Evolutionary conservation across 1,140 invertebrate species (phyloP).

Genomic region (Calephelis nemesis): DNA sequence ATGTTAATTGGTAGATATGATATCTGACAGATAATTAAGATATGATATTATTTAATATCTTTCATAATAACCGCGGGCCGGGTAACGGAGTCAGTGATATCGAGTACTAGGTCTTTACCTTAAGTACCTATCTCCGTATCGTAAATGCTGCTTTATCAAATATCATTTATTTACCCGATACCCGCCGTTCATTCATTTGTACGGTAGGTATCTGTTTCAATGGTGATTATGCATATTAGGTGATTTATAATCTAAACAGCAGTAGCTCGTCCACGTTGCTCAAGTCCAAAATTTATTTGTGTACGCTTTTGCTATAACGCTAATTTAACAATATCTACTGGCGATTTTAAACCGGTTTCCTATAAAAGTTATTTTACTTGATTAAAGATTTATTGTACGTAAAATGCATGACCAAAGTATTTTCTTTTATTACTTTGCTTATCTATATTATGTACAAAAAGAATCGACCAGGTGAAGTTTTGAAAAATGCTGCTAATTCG

Average conservation of each 20-base stretch:
- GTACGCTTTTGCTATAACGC: no score
- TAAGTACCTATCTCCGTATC: not conserved
- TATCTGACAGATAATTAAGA: conserved; percentile 18
- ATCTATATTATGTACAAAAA: no score
- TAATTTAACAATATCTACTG: no score
- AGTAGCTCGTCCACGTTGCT: no score
- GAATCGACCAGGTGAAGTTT: no score
- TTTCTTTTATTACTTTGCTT: no score
- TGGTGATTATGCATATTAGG: conserved; percentile 5
- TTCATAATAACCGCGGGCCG: not conserved
- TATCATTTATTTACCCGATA: conserved; percentile 5
- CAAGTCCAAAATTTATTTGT: no score
- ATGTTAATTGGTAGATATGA: conserved; percentile 14
- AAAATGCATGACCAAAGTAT: no score
- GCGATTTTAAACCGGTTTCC: no score
- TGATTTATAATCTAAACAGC: not conserved
- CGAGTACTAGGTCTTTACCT: not conserved
- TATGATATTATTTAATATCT: conserved; percentile 13
- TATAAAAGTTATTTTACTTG: no score
- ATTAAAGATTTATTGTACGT: no score
- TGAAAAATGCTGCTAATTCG: no score
- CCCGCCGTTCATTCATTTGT: conserved; percentile 1
- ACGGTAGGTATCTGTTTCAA: not conserved
- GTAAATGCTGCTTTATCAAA: conserved; percentile 5
- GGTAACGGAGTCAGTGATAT: not conserved